phyloP scores from a whole-genome alignment of 2,113 vertebrate species.

The Syngnathus scovelli region DNA sequence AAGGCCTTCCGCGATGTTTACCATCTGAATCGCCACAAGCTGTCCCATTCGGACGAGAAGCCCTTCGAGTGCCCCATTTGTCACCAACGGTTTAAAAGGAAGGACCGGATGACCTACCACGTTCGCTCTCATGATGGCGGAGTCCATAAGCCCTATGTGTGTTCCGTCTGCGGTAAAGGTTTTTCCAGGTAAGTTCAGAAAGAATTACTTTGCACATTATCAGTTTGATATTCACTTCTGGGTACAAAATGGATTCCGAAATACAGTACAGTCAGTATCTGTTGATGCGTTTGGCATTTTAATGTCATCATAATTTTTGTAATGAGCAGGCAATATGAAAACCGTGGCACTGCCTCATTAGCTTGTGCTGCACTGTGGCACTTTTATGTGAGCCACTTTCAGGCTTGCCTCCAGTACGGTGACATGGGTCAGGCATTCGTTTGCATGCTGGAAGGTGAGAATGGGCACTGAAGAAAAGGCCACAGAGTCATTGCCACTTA shows the following conservation, averaged over 20 bases:
- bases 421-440: slow-evolving; percentile 54
- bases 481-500: slow-evolving; percentile 60
- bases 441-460: slow-evolving; percentile 63
- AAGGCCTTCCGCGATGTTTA: slow-evolving; percentile 99
- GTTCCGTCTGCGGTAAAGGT: slow-evolving; percentile 97
- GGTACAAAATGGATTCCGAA: too few relatives aligned
- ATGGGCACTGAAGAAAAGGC: slow-evolving; percentile 53
- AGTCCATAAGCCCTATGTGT: slow-evolving; percentile 96
- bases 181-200: slow-evolving; percentile 85
- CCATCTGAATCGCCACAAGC: slow-evolving; percentile 97
- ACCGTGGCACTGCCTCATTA: not conserved
- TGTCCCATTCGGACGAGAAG: slow-evolving; percentile 97
- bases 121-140: slow-evolving; percentile 97
- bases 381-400: slow-evolving; percentile 37
- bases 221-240: too few relatives aligned
- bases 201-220: too few relatives aligned
- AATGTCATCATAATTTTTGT: not conserved
- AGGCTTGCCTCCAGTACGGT: slow-evolving; percentile 53
- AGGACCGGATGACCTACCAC: slow-evolving; percentile 99
- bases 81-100: slow-evolving; percentile 98
- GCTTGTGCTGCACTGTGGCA: not conserved
- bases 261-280: not conserved
- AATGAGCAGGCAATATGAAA: not conserved
- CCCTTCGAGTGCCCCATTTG: slow-evolving; percentile 97
- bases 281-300: not conserved